A percentile compares a stretch with the other conserved stretches of the same genome.
These are phyloP conservation scores for Bradypodion pumilum DNA, from an alignment of 2,797 vertebrate genomes.

Conservation along the genomic window DNA sequence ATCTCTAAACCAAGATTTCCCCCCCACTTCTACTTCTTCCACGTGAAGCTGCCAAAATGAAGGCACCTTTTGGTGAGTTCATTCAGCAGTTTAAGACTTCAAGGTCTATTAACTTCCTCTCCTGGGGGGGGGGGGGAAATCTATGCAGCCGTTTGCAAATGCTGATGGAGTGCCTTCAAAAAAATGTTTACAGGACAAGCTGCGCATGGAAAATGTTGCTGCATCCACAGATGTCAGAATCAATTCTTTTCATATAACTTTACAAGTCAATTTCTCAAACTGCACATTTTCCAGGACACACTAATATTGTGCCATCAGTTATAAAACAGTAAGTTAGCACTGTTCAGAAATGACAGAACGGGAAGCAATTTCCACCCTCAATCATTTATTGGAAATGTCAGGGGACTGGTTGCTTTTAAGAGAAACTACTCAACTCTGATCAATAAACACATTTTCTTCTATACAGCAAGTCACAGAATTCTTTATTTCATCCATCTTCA, in stretches of 20 bases:
- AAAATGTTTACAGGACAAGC: constrained; percentile 20
- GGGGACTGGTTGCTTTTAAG: constrained; percentile 34
- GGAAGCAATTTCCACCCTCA: not conserved
- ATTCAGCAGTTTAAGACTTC: too few relatives aligned
- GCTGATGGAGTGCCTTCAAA: constrained; percentile 11
- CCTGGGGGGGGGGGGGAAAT: not conserved
- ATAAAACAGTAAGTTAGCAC: constrained; percentile 31
- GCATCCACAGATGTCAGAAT: constrained; percentile 18
- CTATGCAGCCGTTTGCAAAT: not conserved
- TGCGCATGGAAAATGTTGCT: constrained; percentile 11
- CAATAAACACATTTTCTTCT: constrained; percentile 35
- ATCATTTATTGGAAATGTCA: constrained; percentile 37
- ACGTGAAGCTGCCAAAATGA: too few relatives aligned
- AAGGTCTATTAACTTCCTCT: not conserved
- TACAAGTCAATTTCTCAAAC: constrained; percentile 25
- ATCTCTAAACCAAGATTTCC: too few relatives aligned
- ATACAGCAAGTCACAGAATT: constrained; percentile 5
- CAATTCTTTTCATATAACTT: constrained; percentile 23
- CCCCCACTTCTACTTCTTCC: too few relatives aligned
- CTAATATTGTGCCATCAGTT: constrained; percentile 28
- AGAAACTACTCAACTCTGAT: constrained; percentile 29
- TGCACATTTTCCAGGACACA: constrained; percentile 10
- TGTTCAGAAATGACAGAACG: constrained; percentile 22
- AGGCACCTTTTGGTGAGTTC: too few relatives aligned
- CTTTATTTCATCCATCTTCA: not conserved